phyloP scores from a whole-genome alignment of 2,888 invertebrate genomes.

The Chrysina gloriosa region DNA sequence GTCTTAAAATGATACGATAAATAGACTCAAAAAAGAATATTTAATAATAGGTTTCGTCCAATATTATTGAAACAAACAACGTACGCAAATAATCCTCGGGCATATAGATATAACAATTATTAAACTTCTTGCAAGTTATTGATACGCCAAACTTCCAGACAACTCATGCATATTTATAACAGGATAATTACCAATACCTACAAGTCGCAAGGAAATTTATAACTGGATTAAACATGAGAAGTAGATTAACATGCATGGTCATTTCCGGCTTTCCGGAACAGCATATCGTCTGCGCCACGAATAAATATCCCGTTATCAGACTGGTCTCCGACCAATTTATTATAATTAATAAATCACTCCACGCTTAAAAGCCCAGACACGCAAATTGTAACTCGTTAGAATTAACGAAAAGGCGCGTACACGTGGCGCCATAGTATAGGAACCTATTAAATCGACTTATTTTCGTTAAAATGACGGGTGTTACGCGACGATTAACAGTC shows the following conservation, averaged over 20 bases:
- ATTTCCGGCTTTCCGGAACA: slow-evolving; percentile 13
- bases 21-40: too few relatives aligned
- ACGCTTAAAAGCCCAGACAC: slow-evolving; percentile 10
- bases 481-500: background rate
- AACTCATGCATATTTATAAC: slow-evolving; percentile 4
- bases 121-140: background rate
- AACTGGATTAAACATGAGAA: slow-evolving; percentile 11
- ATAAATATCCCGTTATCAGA: slow-evolving; percentile 29
- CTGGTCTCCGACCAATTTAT: slow-evolving; percentile 23
- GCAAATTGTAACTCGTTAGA: slow-evolving; percentile 18
- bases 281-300: slow-evolving; percentile 2
- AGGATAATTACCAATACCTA: background rate
- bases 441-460: background rate
- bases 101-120: background rate
- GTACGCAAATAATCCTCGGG: background rate
- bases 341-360: slow-evolving; percentile 30
- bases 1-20: too few relatives aligned
- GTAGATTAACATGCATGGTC: slow-evolving; percentile 20
- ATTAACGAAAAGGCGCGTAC: slow-evolving; percentile 22
- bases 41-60: background rate
- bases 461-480: background rate
- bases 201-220: slow-evolving; percentile 1
- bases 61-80: too few relatives aligned
- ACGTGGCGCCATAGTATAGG: slow-evolving; percentile 13
- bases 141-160: background rate